Evolutionary conservation across 2,797 vertebrate genomes (phyloP).

Genomic region (Oryzias dopingdopingensis): DNA sequence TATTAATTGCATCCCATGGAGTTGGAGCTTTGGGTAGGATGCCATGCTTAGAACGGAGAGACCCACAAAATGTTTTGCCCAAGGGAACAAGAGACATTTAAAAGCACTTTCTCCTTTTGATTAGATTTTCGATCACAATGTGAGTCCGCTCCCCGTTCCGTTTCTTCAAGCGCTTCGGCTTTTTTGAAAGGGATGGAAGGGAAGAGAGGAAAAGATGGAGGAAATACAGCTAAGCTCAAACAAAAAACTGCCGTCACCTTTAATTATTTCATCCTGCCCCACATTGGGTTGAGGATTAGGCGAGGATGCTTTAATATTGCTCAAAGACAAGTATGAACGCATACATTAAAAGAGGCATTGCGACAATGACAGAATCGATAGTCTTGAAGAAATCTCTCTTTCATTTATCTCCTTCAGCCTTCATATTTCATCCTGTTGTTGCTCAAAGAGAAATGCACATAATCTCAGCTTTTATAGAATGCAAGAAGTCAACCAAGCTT

Average conservation of each 20-base stretch:
- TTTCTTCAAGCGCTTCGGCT: slow-evolving; percentile 41
- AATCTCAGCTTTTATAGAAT: slow-evolving; percentile 49
- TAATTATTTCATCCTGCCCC: slow-evolving; percentile 50
- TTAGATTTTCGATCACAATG: slow-evolving; percentile 74
- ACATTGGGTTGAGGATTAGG: slow-evolving; percentile 30
- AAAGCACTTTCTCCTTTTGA: slow-evolving; percentile 76
- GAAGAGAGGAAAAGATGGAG: slow-evolving; percentile 34
- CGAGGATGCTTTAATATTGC: slow-evolving; percentile 47
- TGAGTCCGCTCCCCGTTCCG: slow-evolving; percentile 54
- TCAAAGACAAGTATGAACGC: slow-evolving; percentile 51
- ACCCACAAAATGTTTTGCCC: slow-evolving; percentile 62
- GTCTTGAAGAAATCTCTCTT: slow-evolving; percentile 42
- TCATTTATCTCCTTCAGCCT: slow-evolving; percentile 59
- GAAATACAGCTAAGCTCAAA: slow-evolving; percentile 50
- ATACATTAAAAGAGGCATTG: slow-evolving; percentile 35
- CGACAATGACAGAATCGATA: slow-evolving; percentile 64
- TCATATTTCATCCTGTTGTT: slow-evolving; percentile 48
- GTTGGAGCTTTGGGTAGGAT: slow-evolving; percentile 53
- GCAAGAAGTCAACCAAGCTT: slow-evolving; percentile 47
- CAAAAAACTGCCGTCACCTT: slow-evolving; percentile 40
- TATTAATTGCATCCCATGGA: slow-evolving; percentile 85
- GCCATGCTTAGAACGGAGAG: slow-evolving; percentile 38
- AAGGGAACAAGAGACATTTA: slow-evolving; percentile 77
- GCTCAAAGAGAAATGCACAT: slow-evolving; percentile 32
- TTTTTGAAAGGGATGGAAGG: slow-evolving; percentile 25